Conservation (phyloP, 2,113 vertebrate species). For the Anarhynchus alexandrinus region DNA sequence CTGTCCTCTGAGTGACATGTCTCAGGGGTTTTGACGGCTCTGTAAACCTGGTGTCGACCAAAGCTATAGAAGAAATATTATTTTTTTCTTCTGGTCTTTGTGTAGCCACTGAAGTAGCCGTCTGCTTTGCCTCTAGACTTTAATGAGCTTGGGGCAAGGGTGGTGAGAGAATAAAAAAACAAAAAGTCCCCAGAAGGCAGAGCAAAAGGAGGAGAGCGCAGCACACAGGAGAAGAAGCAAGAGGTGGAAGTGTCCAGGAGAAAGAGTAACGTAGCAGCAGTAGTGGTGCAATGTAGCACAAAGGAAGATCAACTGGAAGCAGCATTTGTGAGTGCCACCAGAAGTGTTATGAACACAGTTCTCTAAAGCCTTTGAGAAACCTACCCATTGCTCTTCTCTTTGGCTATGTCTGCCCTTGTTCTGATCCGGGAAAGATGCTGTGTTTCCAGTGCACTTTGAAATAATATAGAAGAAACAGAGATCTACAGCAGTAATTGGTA, state of each 20-base stretch:
- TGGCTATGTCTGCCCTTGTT: not conserved
- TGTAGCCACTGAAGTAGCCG: not conserved
- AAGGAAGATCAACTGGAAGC: not conserved
- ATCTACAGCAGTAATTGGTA: not conserved
- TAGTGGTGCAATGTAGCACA: not conserved
- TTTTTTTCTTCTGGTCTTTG: not conserved
- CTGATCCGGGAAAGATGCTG: not conserved
- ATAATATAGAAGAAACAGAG: not conserved
- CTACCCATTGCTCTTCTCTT: not conserved
- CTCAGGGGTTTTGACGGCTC: not conserved
- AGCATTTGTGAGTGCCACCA: not conserved
- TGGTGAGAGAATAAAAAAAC: not conserved
- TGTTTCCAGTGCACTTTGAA: not conserved
- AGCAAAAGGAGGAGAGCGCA: not conserved
- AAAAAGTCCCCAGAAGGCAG: not conserved
- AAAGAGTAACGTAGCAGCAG: not conserved
- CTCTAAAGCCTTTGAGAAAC: not conserved
- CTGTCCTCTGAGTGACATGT: not conserved
- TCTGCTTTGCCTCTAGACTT: not conserved
- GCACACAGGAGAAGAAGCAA: not conserved
- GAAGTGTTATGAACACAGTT: not conserved
- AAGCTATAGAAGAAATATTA: not conserved
- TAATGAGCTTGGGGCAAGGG: not conserved
- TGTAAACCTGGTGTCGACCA: not conserved
- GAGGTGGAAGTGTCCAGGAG: not conserved